A percentile compares a stretch with the other conserved stretches of the same genome.
phyloP scores from a whole-genome alignment of 2,797 vertebrate species.

The Hemibagrus guttatus region DNA sequence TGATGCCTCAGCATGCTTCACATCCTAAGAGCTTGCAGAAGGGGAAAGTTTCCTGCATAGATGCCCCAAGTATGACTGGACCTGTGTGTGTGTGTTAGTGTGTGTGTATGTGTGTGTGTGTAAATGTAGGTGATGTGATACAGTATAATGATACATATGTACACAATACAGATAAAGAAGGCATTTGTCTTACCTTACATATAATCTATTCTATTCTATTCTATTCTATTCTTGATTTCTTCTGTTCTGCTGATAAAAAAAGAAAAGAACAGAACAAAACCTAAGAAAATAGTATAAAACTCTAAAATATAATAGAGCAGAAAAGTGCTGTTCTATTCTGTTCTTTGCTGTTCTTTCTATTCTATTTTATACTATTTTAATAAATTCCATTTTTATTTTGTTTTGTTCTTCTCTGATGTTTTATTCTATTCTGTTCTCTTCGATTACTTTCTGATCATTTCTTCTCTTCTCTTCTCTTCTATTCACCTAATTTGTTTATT shows the following conservation, averaged over 20 bases:
- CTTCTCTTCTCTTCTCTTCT: background rate
- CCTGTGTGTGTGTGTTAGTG: conserved; percentile 38
- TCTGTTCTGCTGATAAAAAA: background rate
- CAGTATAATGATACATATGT: no score
- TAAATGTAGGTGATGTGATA: background rate
- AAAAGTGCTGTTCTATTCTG: background rate
- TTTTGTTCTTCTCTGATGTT: background rate
- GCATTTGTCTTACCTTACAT: background rate
- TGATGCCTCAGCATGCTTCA: conserved; percentile 58
- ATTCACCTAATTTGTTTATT: conserved; percentile 67
- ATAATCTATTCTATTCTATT: conserved; percentile 59
- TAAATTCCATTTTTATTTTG: background rate
- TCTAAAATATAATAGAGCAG: no score
- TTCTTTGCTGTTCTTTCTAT: conserved; percentile 32
- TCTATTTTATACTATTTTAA: conserved; percentile 55
- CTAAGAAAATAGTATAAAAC: no score
- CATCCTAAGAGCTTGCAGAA: conserved; percentile 59
- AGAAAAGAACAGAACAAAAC: background rate
- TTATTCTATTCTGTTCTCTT: conserved; percentile 18
- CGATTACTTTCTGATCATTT: conserved; percentile 48
- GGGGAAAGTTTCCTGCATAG: conserved; percentile 61
- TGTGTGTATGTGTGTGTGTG: conserved; percentile 6
- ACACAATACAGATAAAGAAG: background rate
- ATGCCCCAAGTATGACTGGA: conserved; percentile 58
- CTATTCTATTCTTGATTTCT: conserved; percentile 10